phyloP scores from a whole-genome alignment of 2,888 invertebrate genomes.

The Ectemnius lituratus region DNA sequence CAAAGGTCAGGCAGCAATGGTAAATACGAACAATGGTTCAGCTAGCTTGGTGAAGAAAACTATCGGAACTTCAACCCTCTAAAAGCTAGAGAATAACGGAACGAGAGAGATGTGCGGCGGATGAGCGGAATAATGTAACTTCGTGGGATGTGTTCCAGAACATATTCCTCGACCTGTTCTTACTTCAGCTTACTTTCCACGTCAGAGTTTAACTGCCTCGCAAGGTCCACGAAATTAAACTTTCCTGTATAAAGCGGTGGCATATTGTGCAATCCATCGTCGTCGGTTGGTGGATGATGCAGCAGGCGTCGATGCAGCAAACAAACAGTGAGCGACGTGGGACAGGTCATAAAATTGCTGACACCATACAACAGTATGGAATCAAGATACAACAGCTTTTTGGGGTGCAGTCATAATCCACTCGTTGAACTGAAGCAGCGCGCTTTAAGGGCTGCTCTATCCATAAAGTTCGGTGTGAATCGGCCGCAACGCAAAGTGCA shows the following conservation, averaged over 20 bases:
- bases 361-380: conserved; percentile 15
- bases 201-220: background rate
- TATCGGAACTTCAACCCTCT: background rate
- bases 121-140: background rate
- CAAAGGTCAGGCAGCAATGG: background rate
- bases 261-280: background rate
- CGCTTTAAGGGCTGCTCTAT: background rate
- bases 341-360: conserved; percentile 43
- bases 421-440: background rate
- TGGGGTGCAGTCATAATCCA: background rate
- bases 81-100: background rate
- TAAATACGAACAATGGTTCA: background rate
- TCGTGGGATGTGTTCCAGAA: background rate
- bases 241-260: background rate
- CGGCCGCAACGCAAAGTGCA: background rate
- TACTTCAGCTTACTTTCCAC: background rate
- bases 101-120: background rate
- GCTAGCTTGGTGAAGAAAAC: background rate
- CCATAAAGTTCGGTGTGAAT: background rate
- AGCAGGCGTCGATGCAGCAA: conserved; percentile 1
- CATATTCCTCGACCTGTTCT: background rate
- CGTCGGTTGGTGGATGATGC: no score
- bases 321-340: conserved; percentile 9
- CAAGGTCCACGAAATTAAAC: conserved; percentile 8
- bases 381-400: background rate